Evolutionary conservation across 2,113 vertebrate genomes (phyloP).

Genomic region (Apus apus): DNA sequence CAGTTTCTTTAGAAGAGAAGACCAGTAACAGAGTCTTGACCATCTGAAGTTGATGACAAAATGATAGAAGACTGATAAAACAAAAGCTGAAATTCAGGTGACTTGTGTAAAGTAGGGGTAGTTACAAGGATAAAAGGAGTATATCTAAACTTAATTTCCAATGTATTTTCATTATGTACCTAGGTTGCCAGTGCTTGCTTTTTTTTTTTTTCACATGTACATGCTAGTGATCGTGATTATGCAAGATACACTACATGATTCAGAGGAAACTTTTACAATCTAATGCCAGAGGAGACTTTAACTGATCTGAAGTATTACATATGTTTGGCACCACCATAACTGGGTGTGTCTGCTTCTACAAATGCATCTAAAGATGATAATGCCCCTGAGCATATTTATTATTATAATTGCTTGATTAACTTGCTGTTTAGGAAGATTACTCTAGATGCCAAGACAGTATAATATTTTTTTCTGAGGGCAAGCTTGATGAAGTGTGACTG

Average conservation of each 20-base stretch:
- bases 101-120: neutral
- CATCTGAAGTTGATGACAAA: neutral
- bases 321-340: neutral
- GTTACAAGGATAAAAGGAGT: neutral
- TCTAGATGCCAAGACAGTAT: neutral
- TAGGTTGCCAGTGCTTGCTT: neutral
- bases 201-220: neutral
- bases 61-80: neutral
- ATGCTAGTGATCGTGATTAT: neutral
- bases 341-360: constrained; percentile 10
- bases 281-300: neutral
- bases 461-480: neutral
- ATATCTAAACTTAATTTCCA: neutral
- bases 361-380: neutral
- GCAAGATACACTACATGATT: neutral
- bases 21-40: neutral
- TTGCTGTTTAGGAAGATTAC: neutral
- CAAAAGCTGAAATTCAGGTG: neutral
- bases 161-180: neutral
- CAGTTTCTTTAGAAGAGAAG: neutral
- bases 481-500: neutral
- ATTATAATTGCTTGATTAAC: constrained; percentile 28
- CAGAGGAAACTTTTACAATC: neutral
- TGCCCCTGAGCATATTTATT: constrained; percentile 23
- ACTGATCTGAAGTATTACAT: neutral